A percentile compares a stretch with the other conserved stretches of the same genome.
These are phyloP conservation scores for Eulemur mongoz DNA, from an alignment of 2,797 vertebrate genomes.

Conservation along the genomic window DNA sequence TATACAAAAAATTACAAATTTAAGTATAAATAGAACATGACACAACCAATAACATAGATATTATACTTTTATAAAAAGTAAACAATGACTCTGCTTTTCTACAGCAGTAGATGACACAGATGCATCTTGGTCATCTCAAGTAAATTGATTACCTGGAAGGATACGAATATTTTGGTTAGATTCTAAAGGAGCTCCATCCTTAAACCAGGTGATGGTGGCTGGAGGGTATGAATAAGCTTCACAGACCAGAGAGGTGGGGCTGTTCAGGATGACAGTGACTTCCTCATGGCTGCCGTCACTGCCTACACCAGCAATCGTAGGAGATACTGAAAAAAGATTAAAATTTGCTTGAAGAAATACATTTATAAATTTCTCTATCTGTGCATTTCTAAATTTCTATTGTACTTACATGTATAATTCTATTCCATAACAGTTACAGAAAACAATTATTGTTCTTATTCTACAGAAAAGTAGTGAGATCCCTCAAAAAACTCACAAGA, in stretches of 20 bases:
- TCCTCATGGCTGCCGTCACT: constrained; percentile 89
- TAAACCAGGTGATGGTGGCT: constrained; percentile 95
- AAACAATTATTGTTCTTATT: background rate
- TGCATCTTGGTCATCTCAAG: background rate
- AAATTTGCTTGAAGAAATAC: background rate
- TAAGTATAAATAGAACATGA: background rate
- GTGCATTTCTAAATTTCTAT: background rate
- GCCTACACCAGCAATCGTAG: constrained; percentile 91
- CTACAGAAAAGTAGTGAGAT: background rate
- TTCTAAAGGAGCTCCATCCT: constrained; percentile 91
- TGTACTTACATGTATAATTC: background rate
- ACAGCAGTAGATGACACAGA: background rate
- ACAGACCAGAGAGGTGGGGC: constrained; percentile 94
- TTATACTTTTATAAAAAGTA: background rate
- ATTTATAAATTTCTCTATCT: background rate
- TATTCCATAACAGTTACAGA: background rate
- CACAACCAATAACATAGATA: background rate
- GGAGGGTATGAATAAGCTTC: constrained; percentile 96
- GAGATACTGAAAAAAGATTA: constrained; percentile 89
- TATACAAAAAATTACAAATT: background rate
- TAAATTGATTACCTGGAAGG: constrained; percentile 91
- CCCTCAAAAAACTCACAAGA: background rate
- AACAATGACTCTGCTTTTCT: background rate
- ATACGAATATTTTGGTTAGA: constrained; percentile 91
- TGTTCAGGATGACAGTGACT: constrained; percentile 94